A percentile compares a stretch with the other conserved stretches of the same genome.
These are phyloP conservation scores for Brenthis daphne DNA, from an alignment of 2,888 invertebrate species.

Conservation along the genomic window DNA sequence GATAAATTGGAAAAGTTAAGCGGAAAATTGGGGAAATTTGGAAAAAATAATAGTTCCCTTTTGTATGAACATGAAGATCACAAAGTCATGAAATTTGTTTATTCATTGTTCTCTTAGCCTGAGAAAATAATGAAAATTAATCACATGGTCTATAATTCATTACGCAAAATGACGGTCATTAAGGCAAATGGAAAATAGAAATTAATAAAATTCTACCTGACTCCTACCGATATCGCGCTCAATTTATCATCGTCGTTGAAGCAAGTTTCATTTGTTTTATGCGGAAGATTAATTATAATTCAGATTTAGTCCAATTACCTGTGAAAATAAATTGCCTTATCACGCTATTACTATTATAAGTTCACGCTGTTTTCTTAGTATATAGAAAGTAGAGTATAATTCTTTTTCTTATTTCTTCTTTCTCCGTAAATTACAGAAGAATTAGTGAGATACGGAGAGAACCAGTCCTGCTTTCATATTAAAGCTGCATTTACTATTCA, in stretches of 20 bases:
- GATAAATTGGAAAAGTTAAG: not conserved
- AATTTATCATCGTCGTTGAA: conserved; percentile 18
- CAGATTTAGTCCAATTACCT: not conserved
- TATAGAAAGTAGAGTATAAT: too few species aligned
- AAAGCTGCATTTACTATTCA: too few species aligned
- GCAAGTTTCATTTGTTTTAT: conserved; percentile 16
- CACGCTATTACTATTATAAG: too few species aligned
- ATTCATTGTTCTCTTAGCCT: too few species aligned
- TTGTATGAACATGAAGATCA: too few species aligned
- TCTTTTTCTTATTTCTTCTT: too few species aligned
- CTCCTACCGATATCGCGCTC: conserved; percentile 17
- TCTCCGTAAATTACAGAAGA: too few species aligned
- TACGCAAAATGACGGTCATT: conserved; percentile 8
- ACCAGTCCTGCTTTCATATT: too few species aligned
- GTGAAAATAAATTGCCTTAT: not conserved
- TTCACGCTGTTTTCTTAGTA: too few species aligned
- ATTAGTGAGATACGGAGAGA: too few species aligned
- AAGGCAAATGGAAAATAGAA: conserved; percentile 22
- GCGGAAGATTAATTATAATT: conserved; percentile 9
- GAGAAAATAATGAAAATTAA: not conserved
- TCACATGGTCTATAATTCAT: not conserved
- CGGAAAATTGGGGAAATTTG: not conserved
- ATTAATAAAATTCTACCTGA: conserved; percentile 22
- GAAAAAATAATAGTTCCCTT: too few species aligned
- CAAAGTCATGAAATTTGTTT: too few species aligned